Percentiles rank a stretch among this genome's conserved stretches.
Conservation (phyloP, 1,140 invertebrate genomes). For the Papilio polytes region DNA sequence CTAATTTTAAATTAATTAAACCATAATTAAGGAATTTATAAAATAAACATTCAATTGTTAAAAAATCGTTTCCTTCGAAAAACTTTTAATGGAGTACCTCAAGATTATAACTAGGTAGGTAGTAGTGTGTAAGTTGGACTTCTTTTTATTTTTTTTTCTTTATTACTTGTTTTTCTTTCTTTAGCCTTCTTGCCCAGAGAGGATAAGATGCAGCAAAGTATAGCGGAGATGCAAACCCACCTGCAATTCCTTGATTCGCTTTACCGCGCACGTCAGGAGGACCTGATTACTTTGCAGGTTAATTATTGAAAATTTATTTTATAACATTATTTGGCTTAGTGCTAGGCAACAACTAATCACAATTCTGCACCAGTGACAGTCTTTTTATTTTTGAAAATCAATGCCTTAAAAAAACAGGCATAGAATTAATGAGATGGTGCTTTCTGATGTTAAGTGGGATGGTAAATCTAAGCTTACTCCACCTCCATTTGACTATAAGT, state of each 20-base stretch:
- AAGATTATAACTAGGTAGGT: too few relatives aligned
- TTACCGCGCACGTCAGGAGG: conserved; percentile 88
- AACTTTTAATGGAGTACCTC: neutral
- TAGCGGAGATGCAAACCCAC: conserved; percentile 89
- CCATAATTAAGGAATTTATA: neutral
- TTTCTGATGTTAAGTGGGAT: neutral
- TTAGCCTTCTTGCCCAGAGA: conserved; percentile 84
- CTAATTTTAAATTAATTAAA: neutral
- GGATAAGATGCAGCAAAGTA: conserved; percentile 86
- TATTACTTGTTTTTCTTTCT: conserved; percentile 40
- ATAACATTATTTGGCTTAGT: neutral
- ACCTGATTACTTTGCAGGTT: conserved; percentile 86
- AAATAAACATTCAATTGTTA: neutral
- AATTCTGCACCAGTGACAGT: too few relatives aligned
- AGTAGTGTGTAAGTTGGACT: neutral
- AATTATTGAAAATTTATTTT: conserved; percentile 21
- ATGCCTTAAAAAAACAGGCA: too few relatives aligned
- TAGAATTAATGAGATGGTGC: too few relatives aligned
- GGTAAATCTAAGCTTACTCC: too few relatives aligned
- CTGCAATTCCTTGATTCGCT: conserved; percentile 89
- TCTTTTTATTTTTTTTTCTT: neutral
- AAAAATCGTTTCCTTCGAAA: neutral
- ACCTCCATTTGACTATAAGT: neutral
- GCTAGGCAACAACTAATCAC: neutral
- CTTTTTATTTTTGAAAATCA: too few relatives aligned